Base-by-base conservation (phyloP, 2,113 vertebrate genomes). In the Meles meles region DNA sequence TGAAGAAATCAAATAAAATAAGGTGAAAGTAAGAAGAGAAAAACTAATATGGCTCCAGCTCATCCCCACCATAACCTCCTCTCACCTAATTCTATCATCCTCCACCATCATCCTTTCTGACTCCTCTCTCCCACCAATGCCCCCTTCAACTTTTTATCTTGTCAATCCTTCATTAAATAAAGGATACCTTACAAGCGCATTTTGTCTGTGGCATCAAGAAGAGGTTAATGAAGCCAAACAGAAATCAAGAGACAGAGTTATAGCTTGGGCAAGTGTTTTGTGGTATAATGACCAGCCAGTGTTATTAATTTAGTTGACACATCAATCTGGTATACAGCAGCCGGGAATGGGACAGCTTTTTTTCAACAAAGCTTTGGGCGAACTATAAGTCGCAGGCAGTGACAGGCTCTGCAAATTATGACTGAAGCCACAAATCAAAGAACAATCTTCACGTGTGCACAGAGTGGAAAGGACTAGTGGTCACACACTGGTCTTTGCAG, bases 291-390 rank as follows among this genome's bases (percentile, higher is more conserved):
- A 92, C 67, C 4, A 18, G 61, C 49, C 44, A 31, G 59, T 2
- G 12, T 93, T 96, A 93, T 94, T 90, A 65, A 96, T 90, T 98
- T 95, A 91, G 83, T 94, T 96, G 93, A 97, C 72, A 65, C 7
- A 71, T 69, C 93, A 61, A 18, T 90, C 83, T 96, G 86, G 52
- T 83, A 1, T 80, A 92, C 6, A 47, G 89, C 55, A 80, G 29
- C 52, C 0, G 0, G 47, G 83, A 94, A 87, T n/a, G 65, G 79
- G 93, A 88, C 44, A 84, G 79, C 72, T 93, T 67, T 93, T 95
- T 93, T 81, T 81, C 95, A 96, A 87, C 90, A 97, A 96, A 84
- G 92, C 97, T 96, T 85, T 96, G 87, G 76, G 87, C 63, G 96
- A 93, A 90, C 96, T 84, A 0, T 93, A 92, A 93, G 79, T 96